Evolutionary conservation across 1,140 invertebrate species (phyloP).

Genomic region (Brachionus sp.): DNA sequence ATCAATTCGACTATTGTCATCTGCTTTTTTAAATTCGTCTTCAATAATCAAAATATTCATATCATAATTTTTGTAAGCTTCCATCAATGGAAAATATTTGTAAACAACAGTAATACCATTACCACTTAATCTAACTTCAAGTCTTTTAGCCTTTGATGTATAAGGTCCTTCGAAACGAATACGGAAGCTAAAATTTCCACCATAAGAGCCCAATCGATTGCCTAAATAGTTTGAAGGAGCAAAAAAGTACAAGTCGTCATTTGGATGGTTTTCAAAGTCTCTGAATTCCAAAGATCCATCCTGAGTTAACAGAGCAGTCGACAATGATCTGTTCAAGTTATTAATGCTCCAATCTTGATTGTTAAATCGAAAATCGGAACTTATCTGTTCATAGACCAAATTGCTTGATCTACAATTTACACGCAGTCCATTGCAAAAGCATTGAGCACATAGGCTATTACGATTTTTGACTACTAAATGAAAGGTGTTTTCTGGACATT

Average conservation of each 20-base stretch:
- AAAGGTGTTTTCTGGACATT: conserved; percentile 84
- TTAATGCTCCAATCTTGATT: conserved; percentile 10
- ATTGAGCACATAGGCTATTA: conserved; percentile 85
- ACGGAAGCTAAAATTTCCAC: conserved; percentile 67
- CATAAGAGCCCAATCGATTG: conserved; percentile 78
- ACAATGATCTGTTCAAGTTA: not conserved
- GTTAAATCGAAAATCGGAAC: not conserved
- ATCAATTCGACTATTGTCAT: conserved; percentile 21
- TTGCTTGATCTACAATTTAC: conserved; percentile 66
- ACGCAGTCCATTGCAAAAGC: conserved; percentile 96
- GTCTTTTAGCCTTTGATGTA: not conserved
- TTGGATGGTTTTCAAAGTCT: not conserved
- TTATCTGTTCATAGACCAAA: not conserved
- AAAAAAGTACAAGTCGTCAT: conserved; percentile 66
- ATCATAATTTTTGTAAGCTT: not conserved
- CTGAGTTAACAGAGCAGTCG: not conserved
- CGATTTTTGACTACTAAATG: conserved; percentile 76
- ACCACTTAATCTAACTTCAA: not conserved
- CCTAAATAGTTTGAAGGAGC: conserved; percentile 71
- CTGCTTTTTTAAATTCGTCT: conserved; percentile 19
- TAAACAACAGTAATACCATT: not conserved
- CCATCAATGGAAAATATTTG: not conserved
- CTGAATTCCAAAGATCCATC: conserved; percentile 1
- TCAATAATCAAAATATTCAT: not conserved
- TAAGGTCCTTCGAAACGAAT: conserved; percentile 26